Base-by-base conservation (phyloP, 2,113 vertebrate species). In the Xyliphius kryptos region DNA sequence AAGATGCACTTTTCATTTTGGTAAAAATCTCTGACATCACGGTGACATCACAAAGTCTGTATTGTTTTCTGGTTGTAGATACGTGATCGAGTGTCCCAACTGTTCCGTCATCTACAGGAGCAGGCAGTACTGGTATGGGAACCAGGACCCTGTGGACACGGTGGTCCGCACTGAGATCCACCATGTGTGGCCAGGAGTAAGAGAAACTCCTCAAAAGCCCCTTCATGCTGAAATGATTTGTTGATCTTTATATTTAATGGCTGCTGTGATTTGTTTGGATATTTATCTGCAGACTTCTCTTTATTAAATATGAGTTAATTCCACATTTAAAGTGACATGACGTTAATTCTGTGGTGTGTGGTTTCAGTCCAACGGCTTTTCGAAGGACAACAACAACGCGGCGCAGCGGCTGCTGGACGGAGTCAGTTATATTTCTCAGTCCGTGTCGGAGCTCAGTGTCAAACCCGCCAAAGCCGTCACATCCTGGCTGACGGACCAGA, bases 311-410 rank as follows among this genome's bases (percentile, higher is more conserved):
- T n/a, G n/a, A n/a, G n/a, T n/a, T n/a, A n/a, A n/a, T n/a, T n/a
- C n/a, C n/a, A n/a, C n/a, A n/a, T n/a, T n/a, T n/a, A n/a, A n/a
- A n/a, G n/a, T n/a, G n/a, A n/a, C n/a, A n/a, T n/a, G n/a, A n/a
- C n/a, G n/a, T n/a, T n/a, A n/a, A n/a, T n/a, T n/a, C n/a, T n/a
- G n/a, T n/a, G n/a, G n/a, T n/a, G n/a, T n/a, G n/a, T 58, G 64
- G 41, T 55, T 85, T 13, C 81, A 99, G 96, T 92, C 88, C 0
- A 93, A 99, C 43, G 90, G 91, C 13, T 95, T 98, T 79, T 79
- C 97, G 74, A 97, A 97, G 83, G 96, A 99, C 83, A 98, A 99
- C 86, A 95, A 93, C 83, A 99, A 99, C 2, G 96, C 96, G 7
- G 95, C 94, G 12, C 96, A 98, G 81, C 89, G 96, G 79, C 78